phyloP scores from a whole-genome alignment of 2,797 vertebrate species.

The Thunnus albacares region DNA sequence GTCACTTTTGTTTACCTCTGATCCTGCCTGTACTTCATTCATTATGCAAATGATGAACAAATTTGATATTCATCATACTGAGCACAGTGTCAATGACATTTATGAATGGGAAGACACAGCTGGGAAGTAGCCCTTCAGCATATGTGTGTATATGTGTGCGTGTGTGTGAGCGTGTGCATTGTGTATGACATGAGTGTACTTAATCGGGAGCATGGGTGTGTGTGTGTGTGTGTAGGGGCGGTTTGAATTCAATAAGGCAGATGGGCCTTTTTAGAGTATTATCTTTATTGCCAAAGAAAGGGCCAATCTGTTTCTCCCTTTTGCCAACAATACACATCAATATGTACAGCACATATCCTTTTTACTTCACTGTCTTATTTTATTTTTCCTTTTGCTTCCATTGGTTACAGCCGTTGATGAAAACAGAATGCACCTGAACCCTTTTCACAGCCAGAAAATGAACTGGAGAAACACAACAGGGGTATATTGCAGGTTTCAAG shows the following conservation, averaged over 20 bases:
- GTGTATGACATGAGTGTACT: constrained; percentile 36
- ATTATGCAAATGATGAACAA: constrained; percentile 78
- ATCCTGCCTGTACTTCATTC: constrained; percentile 77
- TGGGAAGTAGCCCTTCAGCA: constrained; percentile 71
- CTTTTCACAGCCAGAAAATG: constrained; percentile 64
- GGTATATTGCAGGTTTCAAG: constrained; percentile 48
- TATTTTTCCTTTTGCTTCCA: constrained; percentile 48
- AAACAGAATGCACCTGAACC: constrained; percentile 62
- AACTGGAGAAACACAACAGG: constrained; percentile 60
- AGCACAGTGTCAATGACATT: constrained; percentile 80
- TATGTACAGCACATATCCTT: constrained; percentile 56
- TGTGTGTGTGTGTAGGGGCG: constrained; percentile 40
- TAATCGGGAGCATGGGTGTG: constrained; percentile 22
- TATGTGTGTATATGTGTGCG: constrained; percentile 54
- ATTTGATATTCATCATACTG: constrained; percentile 73
- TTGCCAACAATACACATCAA: constrained; percentile 64
- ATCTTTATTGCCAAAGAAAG: constrained; percentile 81
- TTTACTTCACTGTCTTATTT: constrained; percentile 53
- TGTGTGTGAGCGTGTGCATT: constrained; percentile 30
- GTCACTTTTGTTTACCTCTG: constrained; percentile 68
- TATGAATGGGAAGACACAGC: constrained; percentile 79
- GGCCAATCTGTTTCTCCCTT: constrained; percentile 74
- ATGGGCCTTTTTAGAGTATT: constrained; percentile 84
- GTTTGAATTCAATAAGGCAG: constrained; percentile 81
- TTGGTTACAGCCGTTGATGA: constrained; percentile 60